phyloP scores from a whole-genome alignment of 1,140 invertebrate species.

The Sitobion miscanthi region DNA sequence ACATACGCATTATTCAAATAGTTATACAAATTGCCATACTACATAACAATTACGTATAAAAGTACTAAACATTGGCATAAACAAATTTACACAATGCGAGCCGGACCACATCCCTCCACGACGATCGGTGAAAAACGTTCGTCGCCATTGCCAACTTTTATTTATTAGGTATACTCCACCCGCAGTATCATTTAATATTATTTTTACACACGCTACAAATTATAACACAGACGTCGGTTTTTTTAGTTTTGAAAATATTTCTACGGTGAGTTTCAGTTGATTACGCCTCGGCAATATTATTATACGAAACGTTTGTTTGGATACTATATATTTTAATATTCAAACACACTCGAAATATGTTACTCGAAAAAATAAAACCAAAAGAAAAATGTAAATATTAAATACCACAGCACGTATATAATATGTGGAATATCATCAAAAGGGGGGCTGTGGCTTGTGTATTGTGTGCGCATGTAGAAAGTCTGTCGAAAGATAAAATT shows the following conservation, averaged over 20 bases:
- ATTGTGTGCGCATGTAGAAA: neutral
- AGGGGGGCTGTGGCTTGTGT: neutral
- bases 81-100: too few relatives aligned
- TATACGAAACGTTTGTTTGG: neutral
- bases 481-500: constrained; percentile 12
- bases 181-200: neutral
- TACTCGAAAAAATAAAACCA: neutral
- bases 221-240: neutral
- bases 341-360: neutral
- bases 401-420: neutral
- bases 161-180: too few relatives aligned
- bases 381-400: neutral
- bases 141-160: too few relatives aligned
- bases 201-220: neutral
- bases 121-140: too few relatives aligned
- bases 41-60: too few relatives aligned
- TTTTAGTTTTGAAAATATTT: neutral
- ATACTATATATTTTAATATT: neutral
- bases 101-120: too few relatives aligned
- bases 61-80: too few relatives aligned
- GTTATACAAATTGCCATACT: neutral
- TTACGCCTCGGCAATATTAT: neutral
- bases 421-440: neutral
- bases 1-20: neutral
- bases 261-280: neutral